Base-by-base conservation (phyloP, 2,797 vertebrate species). In the Acanthurus tractus region DNA sequence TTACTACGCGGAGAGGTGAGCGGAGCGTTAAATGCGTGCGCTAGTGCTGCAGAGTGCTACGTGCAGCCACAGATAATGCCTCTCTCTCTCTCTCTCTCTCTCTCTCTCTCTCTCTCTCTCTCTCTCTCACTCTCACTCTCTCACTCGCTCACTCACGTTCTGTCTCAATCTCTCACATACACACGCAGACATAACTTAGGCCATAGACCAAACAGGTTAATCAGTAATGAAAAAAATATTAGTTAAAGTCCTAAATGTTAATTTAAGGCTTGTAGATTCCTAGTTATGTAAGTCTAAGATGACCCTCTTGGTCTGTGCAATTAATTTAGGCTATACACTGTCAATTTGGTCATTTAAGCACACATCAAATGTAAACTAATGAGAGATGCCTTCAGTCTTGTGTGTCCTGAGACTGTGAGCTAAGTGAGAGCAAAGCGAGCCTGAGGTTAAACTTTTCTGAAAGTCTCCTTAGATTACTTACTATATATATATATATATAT, bases 11-110 rank as follows among this genome's bases (percentile, higher is more conserved):
- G 55, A 56, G 70, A 74, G 70, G 62, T 34, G 86, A 83, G 80
- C 57, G 62, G 42, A 70, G 84, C 57, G 86, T 75, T 59, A 67
- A 34, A 61, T 76, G 55, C 63, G 76, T 73, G 85, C 74, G 76
- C 78, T 80, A 88, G 78, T 90, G 86, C 88, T 92, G 93, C 94
- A 92, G 89, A 90, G 83, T 50, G 81, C 81, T 86, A 84, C 82
- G 84, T 81, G 78, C 85, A 63, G 42, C 58, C 74, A 75, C 67
- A 25, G 57, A 22, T 59, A 53, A 48, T 66, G 55, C 6, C 38
- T 40, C 38, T 40, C 38, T 40, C 38, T 40, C 38, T 40, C 38
- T 40, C 38, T 40, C 38, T 9, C 38, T 9, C 38, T 9, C 38
- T 9, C 38, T 9, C 38, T 9, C 38, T 34, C 29, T 25, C 25